Evolutionary conservation across 2,797 vertebrate genomes (phyloP).

Genomic region (Schizothorax lantsangensis): DNA sequence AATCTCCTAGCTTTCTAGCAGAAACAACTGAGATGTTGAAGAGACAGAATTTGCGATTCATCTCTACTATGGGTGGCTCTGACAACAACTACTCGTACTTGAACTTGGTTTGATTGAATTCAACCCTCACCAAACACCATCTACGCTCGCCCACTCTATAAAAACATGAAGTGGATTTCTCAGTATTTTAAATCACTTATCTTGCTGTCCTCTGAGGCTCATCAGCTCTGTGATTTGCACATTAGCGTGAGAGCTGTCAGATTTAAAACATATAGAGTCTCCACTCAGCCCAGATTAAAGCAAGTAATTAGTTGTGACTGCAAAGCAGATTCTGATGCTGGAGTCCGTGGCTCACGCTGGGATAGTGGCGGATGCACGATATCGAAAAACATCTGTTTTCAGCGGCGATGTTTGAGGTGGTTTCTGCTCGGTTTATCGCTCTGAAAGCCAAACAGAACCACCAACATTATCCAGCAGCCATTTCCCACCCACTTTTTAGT

Average conservation of each 20-base stretch:
- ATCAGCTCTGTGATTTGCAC: slow-evolving; percentile 57
- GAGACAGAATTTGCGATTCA: background rate
- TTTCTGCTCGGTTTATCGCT: slow-evolving; percentile 18
- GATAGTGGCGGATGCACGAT: background rate
- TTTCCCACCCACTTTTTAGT: background rate
- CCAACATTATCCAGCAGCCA: background rate
- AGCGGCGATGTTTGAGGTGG: slow-evolving; percentile 50
- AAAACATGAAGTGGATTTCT: slow-evolving; percentile 17
- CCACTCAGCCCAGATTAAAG: slow-evolving; percentile 56
- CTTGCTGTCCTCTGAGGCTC: slow-evolving; percentile 32
- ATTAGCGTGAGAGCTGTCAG: slow-evolving; percentile 62
- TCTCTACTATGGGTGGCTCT: background rate
- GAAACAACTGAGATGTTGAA: background rate
- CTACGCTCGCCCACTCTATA: background rate
- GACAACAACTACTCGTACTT: background rate
- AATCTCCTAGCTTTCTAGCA: background rate
- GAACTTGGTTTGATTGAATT: background rate
- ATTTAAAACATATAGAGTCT: slow-evolving; percentile 56
- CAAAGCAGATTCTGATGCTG: slow-evolving; percentile 29
- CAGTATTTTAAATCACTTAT: slow-evolving; percentile 34
- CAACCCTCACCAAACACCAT: background rate
- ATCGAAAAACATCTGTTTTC: slow-evolving; percentile 55
- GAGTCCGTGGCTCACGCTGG: background rate
- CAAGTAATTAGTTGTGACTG: slow-evolving; percentile 47
- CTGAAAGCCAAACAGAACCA: slow-evolving; percentile 29